Conservation (phyloP, 2,888 invertebrate genomes). For the Pseudococcus jackbeardsleyi region DNA sequence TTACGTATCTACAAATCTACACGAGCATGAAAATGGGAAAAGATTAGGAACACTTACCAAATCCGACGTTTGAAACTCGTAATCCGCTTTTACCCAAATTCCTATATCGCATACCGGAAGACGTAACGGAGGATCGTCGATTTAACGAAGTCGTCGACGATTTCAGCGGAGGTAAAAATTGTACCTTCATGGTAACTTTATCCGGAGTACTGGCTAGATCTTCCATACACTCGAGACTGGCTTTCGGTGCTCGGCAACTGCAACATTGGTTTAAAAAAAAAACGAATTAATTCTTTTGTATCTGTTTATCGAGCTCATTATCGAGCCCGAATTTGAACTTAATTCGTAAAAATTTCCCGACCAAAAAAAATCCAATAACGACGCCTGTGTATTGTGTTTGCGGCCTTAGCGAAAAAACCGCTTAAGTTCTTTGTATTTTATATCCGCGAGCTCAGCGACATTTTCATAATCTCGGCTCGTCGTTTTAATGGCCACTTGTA, state of each 20-base stretch:
- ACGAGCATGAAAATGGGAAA: not conserved
- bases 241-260: slow-evolving; percentile 93
- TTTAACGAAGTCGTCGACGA: slow-evolving; percentile 72
- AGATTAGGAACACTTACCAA: slow-evolving; percentile 74
- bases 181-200: slow-evolving; percentile 72
- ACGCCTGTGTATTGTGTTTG: not conserved
- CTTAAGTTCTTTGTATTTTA: not conserved
- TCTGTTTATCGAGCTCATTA: not conserved
- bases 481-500: slow-evolving; percentile 55
- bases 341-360: not conserved
- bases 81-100: slow-evolving; percentile 96
- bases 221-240: slow-evolving; percentile 94
- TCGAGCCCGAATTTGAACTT: too few species aligned
- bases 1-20: too few species aligned
- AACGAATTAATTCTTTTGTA: not conserved
- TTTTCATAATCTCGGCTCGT: not conserved
- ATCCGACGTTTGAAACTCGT: slow-evolving; percentile 92
- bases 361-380: not conserved
- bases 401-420: not conserved
- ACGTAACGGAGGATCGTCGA: slow-evolving; percentile 76
- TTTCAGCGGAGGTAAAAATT: slow-evolving; percentile 70
- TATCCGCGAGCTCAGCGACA: not conserved
- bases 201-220: slow-evolving; percentile 84
- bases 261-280: slow-evolving; percentile 67
- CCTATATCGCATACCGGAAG: slow-evolving; percentile 89